Evolutionary conservation across 2,888 invertebrate genomes (phyloP), one percentile per base, ranked within the genome.

Genomic region (Luperina nickerlii): DNA sequence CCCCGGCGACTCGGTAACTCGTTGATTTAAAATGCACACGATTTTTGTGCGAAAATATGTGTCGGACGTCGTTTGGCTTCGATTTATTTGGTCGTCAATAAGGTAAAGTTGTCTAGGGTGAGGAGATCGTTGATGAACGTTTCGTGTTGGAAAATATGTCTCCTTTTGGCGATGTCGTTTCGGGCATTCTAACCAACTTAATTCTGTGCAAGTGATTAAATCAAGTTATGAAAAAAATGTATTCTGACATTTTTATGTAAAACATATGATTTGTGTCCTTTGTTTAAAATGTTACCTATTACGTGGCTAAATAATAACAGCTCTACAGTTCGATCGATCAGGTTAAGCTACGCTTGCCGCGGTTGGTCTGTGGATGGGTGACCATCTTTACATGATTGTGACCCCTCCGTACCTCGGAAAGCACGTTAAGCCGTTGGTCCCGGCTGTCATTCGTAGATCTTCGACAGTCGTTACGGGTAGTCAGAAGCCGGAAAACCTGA

Each of bases 21-120:
- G 89, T 86, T 90, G 87, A 90, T 91, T 90, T 91, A 91, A 92
- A 90, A 90, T 90, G 90, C 90, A 92, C 90, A 88, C 89, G 90
- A 87, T 90, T 92, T 92, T 91, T 92, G 89, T 89, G 89, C 87
- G 87, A 84, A 87, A 86, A 90, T 87, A 87, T 89, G 75, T 85
- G 85, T 85, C 73, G 74, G 82, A 87, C 85, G 76, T 87, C 76
- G 88, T 87, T 87, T 75, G 74, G 74, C 65, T 85, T 85, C 85
- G 88, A 85, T 85, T 85, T 85, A 85, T 85, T 87, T 83, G 81
- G 73, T 85, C 77, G 81, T 87, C 85, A 79, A 87, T 87, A 87
- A 85, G 77, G 74, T 81, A 70, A 51, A 85, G 71, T 81, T 85
- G 85, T 87, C 74, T 74, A 75, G 62, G 69, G 66, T 62, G 85